Evolutionary conservation across 2,113 vertebrate species (phyloP).

Genomic region (Oncorhynchus clarkii): DNA sequence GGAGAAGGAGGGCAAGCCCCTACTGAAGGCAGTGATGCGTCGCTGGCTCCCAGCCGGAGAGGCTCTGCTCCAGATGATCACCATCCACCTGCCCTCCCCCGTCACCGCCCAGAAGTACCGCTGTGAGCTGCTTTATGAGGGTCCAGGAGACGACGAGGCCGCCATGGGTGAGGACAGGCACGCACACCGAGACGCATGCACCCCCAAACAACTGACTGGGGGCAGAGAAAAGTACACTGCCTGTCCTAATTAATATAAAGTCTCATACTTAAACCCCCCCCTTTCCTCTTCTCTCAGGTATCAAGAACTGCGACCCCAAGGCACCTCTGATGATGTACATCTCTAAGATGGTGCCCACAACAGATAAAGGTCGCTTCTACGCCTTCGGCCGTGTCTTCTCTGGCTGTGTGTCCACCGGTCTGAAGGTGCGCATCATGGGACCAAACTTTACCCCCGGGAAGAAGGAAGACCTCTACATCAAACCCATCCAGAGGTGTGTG

Average conservation of each 20-base stretch:
- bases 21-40: slow-evolving; percentile 86
- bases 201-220: too few relatives aligned
- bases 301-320: slow-evolving; percentile 87
- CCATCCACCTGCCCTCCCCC: slow-evolving; percentile 85
- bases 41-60: slow-evolving; percentile 85
- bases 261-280: background rate
- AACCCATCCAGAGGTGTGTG: slow-evolving; percentile 84
- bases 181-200: too few relatives aligned
- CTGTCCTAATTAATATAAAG: too few relatives aligned
- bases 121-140: slow-evolving; percentile 86
- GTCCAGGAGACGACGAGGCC: slow-evolving; percentile 82
- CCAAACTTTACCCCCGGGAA: slow-evolving; percentile 86
- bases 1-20: slow-evolving; percentile 82
- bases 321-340: slow-evolving; percentile 90
- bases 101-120: slow-evolving; percentile 87
- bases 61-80: slow-evolving; percentile 87
- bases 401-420: slow-evolving; percentile 81
- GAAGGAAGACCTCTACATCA: slow-evolving; percentile 86
- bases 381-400: slow-evolving; percentile 87
- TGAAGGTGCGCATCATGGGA: slow-evolving; percentile 88
- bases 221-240: too few relatives aligned
- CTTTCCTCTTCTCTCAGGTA: slow-evolving; percentile 59
- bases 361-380: slow-evolving; percentile 85
- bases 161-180: slow-evolving; percentile 76
- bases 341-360: slow-evolving; percentile 88